phyloP scores from a whole-genome alignment of 2,888 invertebrate genomes.

The Lysandra bellargus region DNA sequence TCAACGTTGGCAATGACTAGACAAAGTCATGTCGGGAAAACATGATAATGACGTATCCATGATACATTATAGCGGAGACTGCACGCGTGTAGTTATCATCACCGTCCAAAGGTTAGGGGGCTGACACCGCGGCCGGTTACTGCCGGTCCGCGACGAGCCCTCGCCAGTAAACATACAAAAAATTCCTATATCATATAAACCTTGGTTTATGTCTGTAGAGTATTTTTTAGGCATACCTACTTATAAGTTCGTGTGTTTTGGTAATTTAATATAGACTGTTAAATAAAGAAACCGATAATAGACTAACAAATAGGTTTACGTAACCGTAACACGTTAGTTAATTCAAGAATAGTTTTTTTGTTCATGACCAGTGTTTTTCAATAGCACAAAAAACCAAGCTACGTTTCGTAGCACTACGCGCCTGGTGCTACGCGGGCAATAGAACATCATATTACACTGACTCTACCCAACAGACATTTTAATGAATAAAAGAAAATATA shows the following conservation, averaged over 20 bases:
- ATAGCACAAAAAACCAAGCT: background rate
- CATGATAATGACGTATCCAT: conserved; percentile 28
- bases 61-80: conserved; percentile 18
- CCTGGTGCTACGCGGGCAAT: background rate
- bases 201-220: background rate
- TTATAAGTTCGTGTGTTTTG: too few relatives aligned
- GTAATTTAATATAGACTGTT: too few relatives aligned
- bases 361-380: background rate
- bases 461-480: too few relatives aligned
- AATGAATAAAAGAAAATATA: too few relatives aligned
- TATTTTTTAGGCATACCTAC: background rate
- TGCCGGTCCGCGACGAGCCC: conserved; percentile 32
- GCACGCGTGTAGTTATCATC: conserved; percentile 28
- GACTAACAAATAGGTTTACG: too few relatives aligned
- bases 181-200: conserved; percentile 11
- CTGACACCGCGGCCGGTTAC: conserved; percentile 14
- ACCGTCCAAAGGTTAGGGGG: conserved; percentile 31
- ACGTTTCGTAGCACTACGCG: background rate
- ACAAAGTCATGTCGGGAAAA: conserved; percentile 23
- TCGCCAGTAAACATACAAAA: conserved; percentile 20
- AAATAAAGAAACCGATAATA: too few relatives aligned
- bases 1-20: background rate
- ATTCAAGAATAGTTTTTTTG: background rate
- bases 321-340: too few relatives aligned
- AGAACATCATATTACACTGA: too few relatives aligned